These are phyloP conservation scores for Sceliomorpha sp. DNA, from an alignment of 2,888 invertebrate genomes.

Conservation along the genomic window DNA sequence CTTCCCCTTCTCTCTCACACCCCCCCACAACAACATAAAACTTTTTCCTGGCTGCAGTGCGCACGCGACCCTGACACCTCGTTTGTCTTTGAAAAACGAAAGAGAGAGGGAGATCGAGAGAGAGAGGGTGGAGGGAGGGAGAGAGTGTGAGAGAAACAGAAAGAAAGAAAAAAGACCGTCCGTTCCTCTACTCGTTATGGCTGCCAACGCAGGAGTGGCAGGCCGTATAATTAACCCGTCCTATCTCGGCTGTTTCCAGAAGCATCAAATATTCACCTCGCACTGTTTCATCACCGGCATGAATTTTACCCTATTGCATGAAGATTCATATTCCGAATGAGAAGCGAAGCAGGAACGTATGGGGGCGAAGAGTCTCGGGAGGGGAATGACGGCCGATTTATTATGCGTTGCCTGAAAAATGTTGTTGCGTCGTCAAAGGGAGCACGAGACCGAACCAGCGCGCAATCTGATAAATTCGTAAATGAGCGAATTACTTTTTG, in stretches of 20 bases:
- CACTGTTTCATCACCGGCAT: conserved; percentile 47
- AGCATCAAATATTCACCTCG: conserved; percentile 53
- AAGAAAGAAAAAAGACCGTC: conserved; percentile 14
- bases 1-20: no score
- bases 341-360: conserved; percentile 34
- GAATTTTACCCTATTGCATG: conserved; percentile 41
- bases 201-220: conserved; percentile 49
- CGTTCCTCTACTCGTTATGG: conserved; percentile 49
- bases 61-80: conserved; percentile 54
- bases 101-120: no score
- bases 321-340: conserved; percentile 35
- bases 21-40: conserved; percentile 3
- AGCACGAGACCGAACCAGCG: no score
- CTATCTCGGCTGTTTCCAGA: conserved; percentile 46
- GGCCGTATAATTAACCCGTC: conserved; percentile 53
- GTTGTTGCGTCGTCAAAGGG: no score
- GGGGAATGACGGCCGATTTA: no score
- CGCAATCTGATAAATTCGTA: no score
- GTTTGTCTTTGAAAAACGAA: conserved; percentile 42
- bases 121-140: no score
- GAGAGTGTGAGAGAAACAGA: no score
- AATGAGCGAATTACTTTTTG: no score
- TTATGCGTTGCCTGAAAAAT: no score
- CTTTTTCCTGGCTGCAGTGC: conserved; percentile 5
- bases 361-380: no score